Conservation (phyloP, 2,113 vertebrate genomes). For the Ariopsis seemanni region DNA sequence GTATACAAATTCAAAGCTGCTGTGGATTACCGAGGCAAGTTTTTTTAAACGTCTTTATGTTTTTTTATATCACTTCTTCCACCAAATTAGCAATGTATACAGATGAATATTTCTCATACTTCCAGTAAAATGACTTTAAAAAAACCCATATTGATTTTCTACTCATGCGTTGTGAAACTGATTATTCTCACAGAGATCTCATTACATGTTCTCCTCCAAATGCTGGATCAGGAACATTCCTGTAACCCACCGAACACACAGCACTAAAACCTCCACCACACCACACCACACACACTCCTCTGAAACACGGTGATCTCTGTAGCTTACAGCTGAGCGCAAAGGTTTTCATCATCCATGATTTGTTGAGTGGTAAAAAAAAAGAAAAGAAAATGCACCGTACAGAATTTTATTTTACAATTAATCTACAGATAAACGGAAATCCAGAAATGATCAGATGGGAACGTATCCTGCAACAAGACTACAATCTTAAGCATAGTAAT, state of each 20-base stretch:
- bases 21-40: not conserved
- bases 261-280: not conserved
- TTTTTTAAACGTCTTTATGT: not conserved
- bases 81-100: not conserved
- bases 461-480: not conserved
- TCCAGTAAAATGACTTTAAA: not conserved
- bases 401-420: not conserved
- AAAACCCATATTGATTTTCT: not conserved
- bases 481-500: too few species aligned
- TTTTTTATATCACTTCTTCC: not conserved
- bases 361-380: not conserved
- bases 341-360: not conserved
- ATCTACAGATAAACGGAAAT: not conserved
- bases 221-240: not conserved
- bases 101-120: not conserved
- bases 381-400: not conserved
- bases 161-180: not conserved
- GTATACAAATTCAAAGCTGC: not conserved
- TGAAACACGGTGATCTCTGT: too few species aligned
- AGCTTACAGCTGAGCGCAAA: not conserved
- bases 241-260: not conserved
- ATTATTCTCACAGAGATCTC: not conserved
- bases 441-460: not conserved
- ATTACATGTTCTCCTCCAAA: not conserved
- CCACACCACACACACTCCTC: too few species aligned